phyloP scores from a whole-genome alignment of 2,113 vertebrate genomes.

The Megaptera novaeangliae region DNA sequence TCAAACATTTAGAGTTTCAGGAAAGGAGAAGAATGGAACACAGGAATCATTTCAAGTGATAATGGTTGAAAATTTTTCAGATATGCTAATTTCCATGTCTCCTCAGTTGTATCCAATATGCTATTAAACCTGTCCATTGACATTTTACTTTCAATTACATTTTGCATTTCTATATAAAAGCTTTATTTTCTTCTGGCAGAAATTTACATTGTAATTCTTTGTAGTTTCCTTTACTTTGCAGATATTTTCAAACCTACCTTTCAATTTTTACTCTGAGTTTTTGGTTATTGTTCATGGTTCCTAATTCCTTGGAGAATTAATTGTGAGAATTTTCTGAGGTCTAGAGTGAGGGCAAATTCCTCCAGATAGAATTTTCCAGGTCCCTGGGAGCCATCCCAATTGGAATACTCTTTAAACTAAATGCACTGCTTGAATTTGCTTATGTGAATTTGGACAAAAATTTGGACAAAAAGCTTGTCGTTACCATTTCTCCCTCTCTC shows the following conservation, averaged over 20 bases:
- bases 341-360: not conserved
- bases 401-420: slow-evolving; percentile 1
- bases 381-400: not conserved
- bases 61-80: not conserved
- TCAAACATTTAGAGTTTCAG: not conserved
- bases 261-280: not conserved
- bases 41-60: not conserved
- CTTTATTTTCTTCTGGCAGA: not conserved
- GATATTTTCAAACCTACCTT: not conserved
- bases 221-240: not conserved
- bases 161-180: not conserved
- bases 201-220: not conserved
- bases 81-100: not conserved
- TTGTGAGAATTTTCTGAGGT: slow-evolving; percentile 16
- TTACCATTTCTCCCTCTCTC: not conserved
- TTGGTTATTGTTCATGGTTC: not conserved
- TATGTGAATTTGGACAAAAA: slow-evolving; percentile 23
- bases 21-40: not conserved
- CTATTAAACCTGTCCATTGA: not conserved
- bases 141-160: not conserved
- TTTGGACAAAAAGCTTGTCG: not conserved
- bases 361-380: not conserved
- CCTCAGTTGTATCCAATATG: not conserved
- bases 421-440: not conserved
- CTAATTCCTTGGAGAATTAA: not conserved